Conservation (phyloP, 2,888 invertebrate genomes). For the Plebejus anna region DNA sequence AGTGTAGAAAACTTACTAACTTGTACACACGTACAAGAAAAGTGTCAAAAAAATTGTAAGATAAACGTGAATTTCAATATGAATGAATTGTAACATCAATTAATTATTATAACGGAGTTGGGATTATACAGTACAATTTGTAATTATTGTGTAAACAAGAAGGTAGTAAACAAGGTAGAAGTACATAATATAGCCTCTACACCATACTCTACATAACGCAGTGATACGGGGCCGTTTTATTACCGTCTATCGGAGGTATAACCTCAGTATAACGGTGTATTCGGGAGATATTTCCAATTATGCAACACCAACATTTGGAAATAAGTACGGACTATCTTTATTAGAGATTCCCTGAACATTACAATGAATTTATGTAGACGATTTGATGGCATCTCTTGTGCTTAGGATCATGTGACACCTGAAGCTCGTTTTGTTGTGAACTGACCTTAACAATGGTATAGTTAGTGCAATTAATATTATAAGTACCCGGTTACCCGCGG, state of each 20-base stretch:
- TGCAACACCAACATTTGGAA: slow-evolving; percentile 28
- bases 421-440: background rate
- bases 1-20: no score
- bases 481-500: no score
- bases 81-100: no score
- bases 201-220: slow-evolving; percentile 36
- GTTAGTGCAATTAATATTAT: no score
- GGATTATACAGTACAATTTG: no score
- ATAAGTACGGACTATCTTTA: slow-evolving; percentile 10
- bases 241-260: slow-evolving; percentile 38
- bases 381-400: background rate
- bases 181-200: slow-evolving; percentile 36
- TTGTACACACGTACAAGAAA: no score
- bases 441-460: no score
- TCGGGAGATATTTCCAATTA: slow-evolving; percentile 29
- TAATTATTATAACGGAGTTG: no score
- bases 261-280: slow-evolving; percentile 36
- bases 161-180: no score
- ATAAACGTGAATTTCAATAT: no score
- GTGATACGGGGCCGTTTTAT: slow-evolving; percentile 47
- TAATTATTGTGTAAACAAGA: no score
- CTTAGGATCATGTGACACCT: background rate
- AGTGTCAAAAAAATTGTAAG: no score
- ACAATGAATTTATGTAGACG: slow-evolving; percentile 3
- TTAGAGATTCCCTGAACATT: slow-evolving; percentile 8